Evolutionary conservation across 64 coral and sea anemone genomes (phyloP).

Genomic region (Catalaphyllia jardinei): DNA sequence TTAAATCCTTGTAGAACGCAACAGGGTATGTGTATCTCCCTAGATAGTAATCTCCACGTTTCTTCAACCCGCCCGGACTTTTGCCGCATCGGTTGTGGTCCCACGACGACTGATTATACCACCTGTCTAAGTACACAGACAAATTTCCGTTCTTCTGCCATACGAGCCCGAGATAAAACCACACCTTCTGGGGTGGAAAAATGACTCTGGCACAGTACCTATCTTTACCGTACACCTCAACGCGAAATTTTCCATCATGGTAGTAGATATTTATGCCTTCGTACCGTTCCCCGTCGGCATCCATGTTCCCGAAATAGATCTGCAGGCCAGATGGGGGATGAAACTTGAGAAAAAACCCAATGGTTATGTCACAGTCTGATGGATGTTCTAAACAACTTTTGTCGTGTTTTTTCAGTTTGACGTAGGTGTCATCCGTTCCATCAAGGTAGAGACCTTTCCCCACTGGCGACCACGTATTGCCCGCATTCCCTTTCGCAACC

Average conservation of each 20-base stretch:
- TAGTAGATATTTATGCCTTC: constrained; percentile 14
- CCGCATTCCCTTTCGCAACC: neutral
- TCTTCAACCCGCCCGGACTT: neutral
- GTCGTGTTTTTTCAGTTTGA: neutral
- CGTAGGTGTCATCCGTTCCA: neutral
- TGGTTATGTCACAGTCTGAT: constrained; percentile 22
- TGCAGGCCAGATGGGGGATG: neutral
- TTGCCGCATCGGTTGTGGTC: neutral
- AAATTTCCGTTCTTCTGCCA: constrained; percentile 17
- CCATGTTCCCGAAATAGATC: constrained; percentile 12
- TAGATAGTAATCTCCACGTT: neutral
- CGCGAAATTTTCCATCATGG: neutral
- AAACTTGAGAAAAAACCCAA: constrained; percentile 1
- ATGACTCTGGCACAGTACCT: neutral
- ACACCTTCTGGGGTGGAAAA: neutral
- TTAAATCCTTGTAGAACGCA: constrained; percentile 28
- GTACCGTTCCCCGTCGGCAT: neutral
- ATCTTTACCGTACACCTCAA: neutral
- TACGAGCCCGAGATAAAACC: constrained; percentile 17
- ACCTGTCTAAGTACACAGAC: neutral
- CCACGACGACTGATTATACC: no score
- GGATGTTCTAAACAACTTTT: neutral
- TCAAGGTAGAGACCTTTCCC: neutral
- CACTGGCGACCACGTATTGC: neutral
- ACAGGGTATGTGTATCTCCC: constrained; percentile 4